Evolutionary conservation across 2,113 vertebrate species (phyloP), one percentile per base, ranked within the genome.

Genomic region (Trochalopteron elliotii): DNA sequence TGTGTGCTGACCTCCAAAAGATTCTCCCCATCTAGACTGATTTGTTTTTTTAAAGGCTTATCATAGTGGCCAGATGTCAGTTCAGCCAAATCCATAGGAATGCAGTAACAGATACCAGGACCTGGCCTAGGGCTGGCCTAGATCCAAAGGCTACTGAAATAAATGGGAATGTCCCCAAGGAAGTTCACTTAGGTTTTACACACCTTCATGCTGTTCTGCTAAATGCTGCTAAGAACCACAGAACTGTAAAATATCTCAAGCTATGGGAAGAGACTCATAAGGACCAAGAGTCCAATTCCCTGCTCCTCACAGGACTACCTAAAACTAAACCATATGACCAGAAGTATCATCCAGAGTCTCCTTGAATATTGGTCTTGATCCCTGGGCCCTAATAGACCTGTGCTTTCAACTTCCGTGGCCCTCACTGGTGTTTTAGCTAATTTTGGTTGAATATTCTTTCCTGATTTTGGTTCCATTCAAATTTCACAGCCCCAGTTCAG

Each of bases 21-120:
- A 55, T 87, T 81, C 87, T 93, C 47, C 76, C n/a, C 47, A 74
- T 25, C 78, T 90, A 64, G 14, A 0, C 3, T 40, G 70, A 30
- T 23, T 91, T 83, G 31, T 20, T 76, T 76, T 84, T 72, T 85
- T 35, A 6, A 87, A 84, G 71, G 81, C 74, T 96, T 96, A 83
- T 94, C 85, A 44, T 3, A 17, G 78, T 24, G 52, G 63, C 82
- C 92, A 93, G 90, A 95, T 92, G 87, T 80, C 92, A 88, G 92
- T 71, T 92, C 67, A 87, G 91, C 53, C 84, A 95, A 95, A 86
- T 84, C 89, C 74, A 85, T 56, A 83, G 84, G 78, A 96, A 96
- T 89, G 91, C n/a, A 93, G 78, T 50, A 96, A 93, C 70, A 94
- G 84, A 95, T 76, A 90, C 78, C 75, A 88, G 91, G 63, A 72